Conservation (phyloP, 2,888 invertebrate genomes). For the Doris montereyensis region DNA sequence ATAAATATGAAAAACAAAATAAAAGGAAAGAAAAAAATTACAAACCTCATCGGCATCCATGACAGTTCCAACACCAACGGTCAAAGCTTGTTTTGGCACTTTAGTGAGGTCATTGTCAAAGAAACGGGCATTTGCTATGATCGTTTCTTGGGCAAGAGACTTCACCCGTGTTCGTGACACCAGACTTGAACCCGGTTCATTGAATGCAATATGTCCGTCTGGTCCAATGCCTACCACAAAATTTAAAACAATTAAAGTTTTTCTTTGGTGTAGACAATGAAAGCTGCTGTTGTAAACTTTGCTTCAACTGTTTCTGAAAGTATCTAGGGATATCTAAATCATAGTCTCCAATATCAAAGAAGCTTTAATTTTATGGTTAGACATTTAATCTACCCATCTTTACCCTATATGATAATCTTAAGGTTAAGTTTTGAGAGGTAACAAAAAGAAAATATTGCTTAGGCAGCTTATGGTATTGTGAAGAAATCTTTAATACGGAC, state of each 20-base stretch:
- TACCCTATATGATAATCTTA: too few relatives aligned
- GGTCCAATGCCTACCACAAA: conserved; percentile 88
- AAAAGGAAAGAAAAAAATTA: too few relatives aligned
- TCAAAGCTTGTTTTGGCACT: conserved; percentile 94
- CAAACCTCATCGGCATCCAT: conserved; percentile 96
- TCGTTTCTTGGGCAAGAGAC: conserved; percentile 95
- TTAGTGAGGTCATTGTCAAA: conserved; percentile 94
- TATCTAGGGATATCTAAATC: neutral
- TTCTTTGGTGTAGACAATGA: neutral
- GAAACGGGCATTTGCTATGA: conserved; percentile 97
- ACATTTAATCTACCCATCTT: too few relatives aligned
- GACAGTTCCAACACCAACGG: conserved; percentile 98
- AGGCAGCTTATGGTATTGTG: too few relatives aligned
- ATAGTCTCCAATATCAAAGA: too few relatives aligned
- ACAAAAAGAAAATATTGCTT: too few relatives aligned
- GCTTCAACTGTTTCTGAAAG: neutral
- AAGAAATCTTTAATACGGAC: too few relatives aligned
- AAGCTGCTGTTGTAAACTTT: neutral
- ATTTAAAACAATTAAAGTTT: neutral
- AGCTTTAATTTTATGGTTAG: too few relatives aligned
- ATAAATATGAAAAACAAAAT: too few relatives aligned
- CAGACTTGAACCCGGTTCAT: conserved; percentile 97
- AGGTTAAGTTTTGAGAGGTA: too few relatives aligned
- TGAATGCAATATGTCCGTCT: conserved; percentile 99
- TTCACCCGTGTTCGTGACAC: conserved; percentile 96